These are phyloP conservation scores for Mola mola DNA, from an alignment of 2,113 vertebrate species.

Conservation along the genomic window DNA sequence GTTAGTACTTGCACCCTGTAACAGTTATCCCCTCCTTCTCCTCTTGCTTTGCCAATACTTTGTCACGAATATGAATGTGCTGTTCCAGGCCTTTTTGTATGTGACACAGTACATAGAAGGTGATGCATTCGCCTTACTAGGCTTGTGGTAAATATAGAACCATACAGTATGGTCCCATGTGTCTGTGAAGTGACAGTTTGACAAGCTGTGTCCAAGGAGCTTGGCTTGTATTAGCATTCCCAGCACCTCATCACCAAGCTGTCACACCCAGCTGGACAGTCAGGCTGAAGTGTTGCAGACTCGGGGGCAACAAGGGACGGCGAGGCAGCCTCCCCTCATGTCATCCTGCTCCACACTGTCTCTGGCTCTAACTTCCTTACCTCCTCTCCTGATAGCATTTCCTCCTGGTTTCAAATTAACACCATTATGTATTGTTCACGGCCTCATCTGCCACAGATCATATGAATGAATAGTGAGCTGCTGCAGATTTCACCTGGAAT, in stretches of 20 bases:
- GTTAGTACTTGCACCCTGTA: too few species aligned
- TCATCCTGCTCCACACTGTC: background rate
- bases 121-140: conserved; percentile 1
- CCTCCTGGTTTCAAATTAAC: conserved; percentile 38
- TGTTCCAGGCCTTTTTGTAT: conserved; percentile 2
- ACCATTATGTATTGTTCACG: conserved; percentile 48
- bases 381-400: conserved; percentile 1
- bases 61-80: too few species aligned
- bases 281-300: conserved; percentile 28
- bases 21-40: background rate
- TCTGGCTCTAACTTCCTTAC: too few species aligned
- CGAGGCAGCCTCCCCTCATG: conserved; percentile 1
- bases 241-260: conserved; percentile 53
- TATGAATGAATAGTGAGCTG: conserved; percentile 31
- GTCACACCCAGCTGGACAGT: conserved; percentile 47
- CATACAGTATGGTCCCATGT: conserved; percentile 11
- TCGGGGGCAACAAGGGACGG: background rate
- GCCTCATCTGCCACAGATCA: conserved; percentile 22
- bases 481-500: conserved; percentile 46
- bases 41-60: too few species aligned
- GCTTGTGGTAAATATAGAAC: conserved; percentile 1
- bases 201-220: conserved; percentile 59
- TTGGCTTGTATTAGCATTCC: conserved; percentile 66
- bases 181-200: conserved; percentile 54
- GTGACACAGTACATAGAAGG: conserved; percentile 1